Evolutionary conservation across 2,797 vertebrate genomes (phyloP), one percentile per base, ranked within the genome.

Genomic region (Sebastolobus alascanus): DNA sequence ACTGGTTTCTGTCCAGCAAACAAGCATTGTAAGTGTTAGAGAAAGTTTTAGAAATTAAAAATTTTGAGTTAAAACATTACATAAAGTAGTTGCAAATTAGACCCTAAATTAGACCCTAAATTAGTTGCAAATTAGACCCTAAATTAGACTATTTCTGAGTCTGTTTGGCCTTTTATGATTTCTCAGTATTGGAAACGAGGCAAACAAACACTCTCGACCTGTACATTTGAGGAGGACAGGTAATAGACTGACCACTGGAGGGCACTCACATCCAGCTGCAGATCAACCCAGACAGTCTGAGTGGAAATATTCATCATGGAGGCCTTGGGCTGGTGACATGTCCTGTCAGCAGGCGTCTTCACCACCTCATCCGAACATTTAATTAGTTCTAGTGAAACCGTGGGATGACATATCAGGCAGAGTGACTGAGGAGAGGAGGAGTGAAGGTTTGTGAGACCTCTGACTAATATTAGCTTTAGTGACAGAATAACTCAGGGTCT

Each of bases 391-490:
- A 73, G 74, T 84, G 87, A 89, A 82, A 80, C 50, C 12, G 60
- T 67, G 80, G 69, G 70, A 75, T 18, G 71, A 87, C 84, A 92
- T 84, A 83, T 90, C 81, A 58, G 85, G 31, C 59, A 46, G 61
- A 78, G 27, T 18, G 55, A 83, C 69, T 66, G 87, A 87, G 12
- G 80, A 74, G 58, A 79, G 71, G 78, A 83, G 86, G 83, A 88
- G 82, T 74, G 56, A 87, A 73, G 69, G n/a, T 80, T 85, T 86
- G 82, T 71, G 14, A 86, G 89, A 86, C 78, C 79, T 85, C 87
- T 89, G 91, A 93, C 91, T 96, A 95, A 97, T 96, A 96, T 96
- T 95, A 91, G 84, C 84, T 87, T 79, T 94, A 95, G 92, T 92
- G 96, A 97, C 96, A 97, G 96, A 96, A 94, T 87, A 52, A 75